A percentile compares a stretch with the other conserved stretches of the same genome.
Conservation (phyloP, 2,113 vertebrate species). For the Dicerorhinus sumatrensis region DNA sequence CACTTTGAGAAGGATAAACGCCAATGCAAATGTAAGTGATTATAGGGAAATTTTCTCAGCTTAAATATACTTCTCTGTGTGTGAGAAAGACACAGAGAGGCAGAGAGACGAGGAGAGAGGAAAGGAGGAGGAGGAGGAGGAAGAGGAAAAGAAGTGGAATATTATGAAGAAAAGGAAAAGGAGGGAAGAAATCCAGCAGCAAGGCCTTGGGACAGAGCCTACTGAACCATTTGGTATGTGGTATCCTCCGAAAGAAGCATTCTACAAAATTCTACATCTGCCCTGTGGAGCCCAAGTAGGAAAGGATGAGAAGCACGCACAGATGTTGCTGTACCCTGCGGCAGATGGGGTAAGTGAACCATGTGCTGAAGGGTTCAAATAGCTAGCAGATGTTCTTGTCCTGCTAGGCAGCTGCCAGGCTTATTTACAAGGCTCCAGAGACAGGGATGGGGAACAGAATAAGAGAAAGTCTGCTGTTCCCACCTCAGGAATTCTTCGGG, state of each 20-base stretch:
- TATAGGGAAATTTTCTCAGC: background rate
- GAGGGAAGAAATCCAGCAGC: background rate
- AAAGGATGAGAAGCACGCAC: background rate
- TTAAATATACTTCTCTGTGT: background rate
- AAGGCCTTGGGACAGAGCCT: background rate
- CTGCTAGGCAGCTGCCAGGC: background rate
- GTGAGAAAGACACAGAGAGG: background rate
- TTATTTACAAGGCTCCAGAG: background rate
- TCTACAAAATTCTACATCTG: too few species aligned
- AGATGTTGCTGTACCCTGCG: accelerated
- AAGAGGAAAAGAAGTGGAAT: background rate
- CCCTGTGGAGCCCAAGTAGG: background rate
- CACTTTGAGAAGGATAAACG: background rate
- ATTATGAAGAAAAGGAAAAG: background rate
- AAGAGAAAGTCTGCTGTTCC: background rate
- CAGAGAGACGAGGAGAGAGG: too few species aligned
- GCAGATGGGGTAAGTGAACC: accelerated
- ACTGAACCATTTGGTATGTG: accelerated
- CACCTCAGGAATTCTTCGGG: background rate
- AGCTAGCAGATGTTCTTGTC: background rate
- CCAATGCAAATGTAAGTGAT: background rate
- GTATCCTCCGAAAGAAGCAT: background rate
- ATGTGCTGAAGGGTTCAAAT: background rate
- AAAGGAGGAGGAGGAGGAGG: accelerated
- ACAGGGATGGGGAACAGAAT: accelerated